Evolutionary conservation across 2,797 vertebrate species (phyloP).

Genomic region (Hephaestus fuliginosus): DNA sequence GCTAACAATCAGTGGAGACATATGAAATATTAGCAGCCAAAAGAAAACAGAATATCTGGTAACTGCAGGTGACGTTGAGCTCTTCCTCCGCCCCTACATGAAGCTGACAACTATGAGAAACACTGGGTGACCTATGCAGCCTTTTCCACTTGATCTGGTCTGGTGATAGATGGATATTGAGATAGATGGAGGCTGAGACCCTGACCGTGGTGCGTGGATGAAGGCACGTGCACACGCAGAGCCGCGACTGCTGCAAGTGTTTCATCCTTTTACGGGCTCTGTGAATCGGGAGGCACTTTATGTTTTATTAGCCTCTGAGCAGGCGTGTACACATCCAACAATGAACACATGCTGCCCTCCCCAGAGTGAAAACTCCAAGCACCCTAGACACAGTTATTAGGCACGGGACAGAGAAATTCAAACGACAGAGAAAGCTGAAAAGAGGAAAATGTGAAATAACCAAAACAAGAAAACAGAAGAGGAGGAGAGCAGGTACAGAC

Average conservation of each 20-base stretch:
- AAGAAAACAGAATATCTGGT: constrained; percentile 65
- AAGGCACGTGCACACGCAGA: constrained; percentile 30
- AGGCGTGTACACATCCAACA: constrained; percentile 65
- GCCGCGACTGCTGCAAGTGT: constrained; percentile 53
- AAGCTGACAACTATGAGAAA: constrained; percentile 54
- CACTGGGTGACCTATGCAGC: constrained; percentile 27
- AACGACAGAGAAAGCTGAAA: constrained; percentile 1
- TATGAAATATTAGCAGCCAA: constrained; percentile 67
- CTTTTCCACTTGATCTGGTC: constrained; percentile 35
- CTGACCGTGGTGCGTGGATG: constrained; percentile 30
- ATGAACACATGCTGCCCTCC: constrained; percentile 56
- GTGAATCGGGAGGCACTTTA: constrained; percentile 70
- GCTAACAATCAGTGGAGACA: constrained; percentile 66
- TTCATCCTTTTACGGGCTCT: constrained; percentile 75
- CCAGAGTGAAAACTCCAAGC: constrained; percentile 27
- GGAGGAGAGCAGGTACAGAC: constrained; percentile 45
- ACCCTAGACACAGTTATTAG: constrained; percentile 26
- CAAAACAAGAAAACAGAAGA: not conserved
- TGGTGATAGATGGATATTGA: constrained; percentile 48
- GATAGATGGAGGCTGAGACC: constrained; percentile 52
- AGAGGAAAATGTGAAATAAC: not conserved
- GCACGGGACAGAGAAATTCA: constrained; percentile 24
- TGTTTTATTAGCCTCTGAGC: constrained; percentile 72
- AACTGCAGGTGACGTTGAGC: constrained; percentile 52
- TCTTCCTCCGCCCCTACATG: constrained; percentile 51